Conservation (phyloP, 1,140 invertebrate species). For the Panonychus citri region DNA sequence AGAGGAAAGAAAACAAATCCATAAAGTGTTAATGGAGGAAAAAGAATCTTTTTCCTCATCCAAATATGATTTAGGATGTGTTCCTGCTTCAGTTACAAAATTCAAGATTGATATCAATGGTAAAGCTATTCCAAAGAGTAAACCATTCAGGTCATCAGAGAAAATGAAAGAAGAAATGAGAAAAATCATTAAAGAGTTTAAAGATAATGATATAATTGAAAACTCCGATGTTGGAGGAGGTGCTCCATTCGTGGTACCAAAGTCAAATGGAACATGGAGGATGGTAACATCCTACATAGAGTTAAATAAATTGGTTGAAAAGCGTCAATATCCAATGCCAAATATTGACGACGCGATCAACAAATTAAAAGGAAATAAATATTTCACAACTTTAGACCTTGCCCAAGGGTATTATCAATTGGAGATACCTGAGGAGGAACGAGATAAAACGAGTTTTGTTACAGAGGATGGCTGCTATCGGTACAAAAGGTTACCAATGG, state of each 20-base stretch:
- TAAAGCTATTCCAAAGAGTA: no score
- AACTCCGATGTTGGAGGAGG: neutral
- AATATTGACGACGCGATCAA: slow-evolving; percentile 16
- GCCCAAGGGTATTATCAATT: slow-evolving; percentile 10
- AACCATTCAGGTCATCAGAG: no score
- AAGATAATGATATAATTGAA: neutral
- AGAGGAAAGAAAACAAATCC: no score
- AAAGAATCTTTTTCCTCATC: no score
- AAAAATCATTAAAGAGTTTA: neutral
- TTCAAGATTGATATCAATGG: no score
- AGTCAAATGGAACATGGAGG: slow-evolving; percentile 25
- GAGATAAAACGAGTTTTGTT: slow-evolving; percentile 1
- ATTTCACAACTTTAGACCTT: slow-evolving; percentile 9
- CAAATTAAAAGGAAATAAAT: neutral
- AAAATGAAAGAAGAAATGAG: no score
- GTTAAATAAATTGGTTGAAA: slow-evolving; percentile 21
- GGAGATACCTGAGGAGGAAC: neutral
- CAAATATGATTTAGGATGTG: no score
- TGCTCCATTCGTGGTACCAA: slow-evolving; percentile 14
- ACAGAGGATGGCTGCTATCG: neutral
- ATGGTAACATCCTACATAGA: slow-evolving; percentile 28
- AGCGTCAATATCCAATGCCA: slow-evolving; percentile 29
- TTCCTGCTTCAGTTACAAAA: no score
- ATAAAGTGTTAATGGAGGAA: no score
- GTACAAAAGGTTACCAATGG: neutral